Percentiles rank a stretch among this genome's conserved stretches.
These are phyloP conservation scores for Sebastes reedi DNA, from an alignment of 2,797 vertebrate genomes.

Conservation along the genomic window DNA sequence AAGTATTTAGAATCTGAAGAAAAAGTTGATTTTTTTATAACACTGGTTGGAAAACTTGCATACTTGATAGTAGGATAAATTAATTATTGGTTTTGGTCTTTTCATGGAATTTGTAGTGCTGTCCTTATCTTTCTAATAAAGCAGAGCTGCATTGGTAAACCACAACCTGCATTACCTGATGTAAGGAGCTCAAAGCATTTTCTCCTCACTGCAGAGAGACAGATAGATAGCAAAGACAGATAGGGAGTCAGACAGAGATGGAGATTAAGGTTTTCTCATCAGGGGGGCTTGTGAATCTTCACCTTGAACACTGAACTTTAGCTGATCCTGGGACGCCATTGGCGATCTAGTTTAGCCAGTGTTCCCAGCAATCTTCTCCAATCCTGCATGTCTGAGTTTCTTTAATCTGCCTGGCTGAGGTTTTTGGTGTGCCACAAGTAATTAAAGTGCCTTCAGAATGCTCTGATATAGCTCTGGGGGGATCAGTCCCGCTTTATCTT, in stretches of 20 bases:
- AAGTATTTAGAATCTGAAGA: no score
- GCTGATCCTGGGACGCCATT: constrained; percentile 16
- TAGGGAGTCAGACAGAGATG: background rate
- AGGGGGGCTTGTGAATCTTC: constrained; percentile 27
- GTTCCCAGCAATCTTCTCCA: constrained; percentile 13
- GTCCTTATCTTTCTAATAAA: background rate
- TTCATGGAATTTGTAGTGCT: background rate
- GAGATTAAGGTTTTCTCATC: constrained; percentile 44
- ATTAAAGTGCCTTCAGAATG: constrained; percentile 38
- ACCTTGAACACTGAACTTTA: constrained; percentile 33
- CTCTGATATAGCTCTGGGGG: constrained; percentile 1
- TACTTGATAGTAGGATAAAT: background rate
- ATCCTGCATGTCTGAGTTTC: background rate
- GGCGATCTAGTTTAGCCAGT: constrained; percentile 28
- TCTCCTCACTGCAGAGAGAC: background rate
- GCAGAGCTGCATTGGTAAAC: background rate
- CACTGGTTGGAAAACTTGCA: background rate
- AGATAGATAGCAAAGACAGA: constrained; percentile 19
- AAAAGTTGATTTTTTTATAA: no score
- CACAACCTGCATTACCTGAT: constrained; percentile 3
- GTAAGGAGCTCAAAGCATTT: background rate
- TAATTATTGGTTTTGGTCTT: background rate
- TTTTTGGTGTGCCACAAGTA: constrained; percentile 17
- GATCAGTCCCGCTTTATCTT: constrained; percentile 19
- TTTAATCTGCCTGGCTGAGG: constrained; percentile 28